Evolutionary conservation across 2,113 vertebrate species (phyloP).

Genomic region (Vanacampus margaritifer): DNA sequence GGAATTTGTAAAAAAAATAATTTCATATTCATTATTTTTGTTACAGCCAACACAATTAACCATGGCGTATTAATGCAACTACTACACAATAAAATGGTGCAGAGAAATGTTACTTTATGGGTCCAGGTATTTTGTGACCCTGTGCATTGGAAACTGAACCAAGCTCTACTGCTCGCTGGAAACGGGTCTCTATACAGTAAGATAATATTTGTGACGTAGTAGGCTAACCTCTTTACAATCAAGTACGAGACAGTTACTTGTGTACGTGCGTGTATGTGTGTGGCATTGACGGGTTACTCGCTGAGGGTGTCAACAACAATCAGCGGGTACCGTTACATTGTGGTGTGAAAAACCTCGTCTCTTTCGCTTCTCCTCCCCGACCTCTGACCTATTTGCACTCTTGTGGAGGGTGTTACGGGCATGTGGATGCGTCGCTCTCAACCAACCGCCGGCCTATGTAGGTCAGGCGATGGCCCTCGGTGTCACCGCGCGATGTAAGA

Average conservation of each 20-base stretch:
- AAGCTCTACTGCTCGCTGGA: no score
- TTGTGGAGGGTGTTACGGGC: conserved; percentile 35
- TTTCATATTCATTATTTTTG: no score
- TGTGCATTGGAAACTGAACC: no score
- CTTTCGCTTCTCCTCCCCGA: conserved; percentile 40
- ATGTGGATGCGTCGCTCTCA: conserved; percentile 47
- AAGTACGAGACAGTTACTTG: not conserved
- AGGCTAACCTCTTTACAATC: no score
- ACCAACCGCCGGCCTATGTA: conserved; percentile 46
- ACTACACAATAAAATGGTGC: no score
- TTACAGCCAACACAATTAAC: no score
- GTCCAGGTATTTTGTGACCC: no score
- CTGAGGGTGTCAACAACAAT: conserved; percentile 20
- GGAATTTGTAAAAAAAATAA: no score
- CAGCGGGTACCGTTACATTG: conserved; percentile 39
- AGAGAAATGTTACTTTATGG: no score
- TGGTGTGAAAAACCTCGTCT: conserved; percentile 32
- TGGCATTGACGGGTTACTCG: not conserved
- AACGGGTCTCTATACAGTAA: no score
- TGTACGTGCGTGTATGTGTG: not conserved
- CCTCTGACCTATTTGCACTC: conserved; percentile 65
- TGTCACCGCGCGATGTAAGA: conserved; percentile 26
- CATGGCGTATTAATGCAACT: no score
- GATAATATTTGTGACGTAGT: no score
- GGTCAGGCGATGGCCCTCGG: conserved; percentile 62